These are phyloP conservation scores for Pampus argenteus DNA, from an alignment of 2,797 vertebrate genomes.

Conservation along the genomic window DNA sequence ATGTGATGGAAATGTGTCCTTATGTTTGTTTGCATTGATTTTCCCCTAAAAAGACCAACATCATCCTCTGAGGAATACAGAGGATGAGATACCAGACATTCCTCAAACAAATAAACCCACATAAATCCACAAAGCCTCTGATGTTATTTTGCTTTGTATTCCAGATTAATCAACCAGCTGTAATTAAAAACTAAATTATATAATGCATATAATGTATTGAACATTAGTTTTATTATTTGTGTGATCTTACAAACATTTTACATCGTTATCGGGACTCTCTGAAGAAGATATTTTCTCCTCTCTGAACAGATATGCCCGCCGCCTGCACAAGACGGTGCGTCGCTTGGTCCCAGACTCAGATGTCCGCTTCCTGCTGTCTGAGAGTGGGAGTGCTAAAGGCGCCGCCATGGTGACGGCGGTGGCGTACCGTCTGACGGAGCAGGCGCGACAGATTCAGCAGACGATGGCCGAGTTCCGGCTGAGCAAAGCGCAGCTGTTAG, in stretches of 20 bases:
- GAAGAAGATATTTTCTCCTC: neutral
- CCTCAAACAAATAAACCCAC: too few relatives aligned
- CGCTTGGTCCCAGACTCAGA: constrained; percentile 95
- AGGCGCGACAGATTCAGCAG: constrained; percentile 93
- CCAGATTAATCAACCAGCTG: neutral
- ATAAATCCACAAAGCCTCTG: too few relatives aligned
- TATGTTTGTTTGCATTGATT: neutral
- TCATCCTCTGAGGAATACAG: neutral
- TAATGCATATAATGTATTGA: too few relatives aligned
- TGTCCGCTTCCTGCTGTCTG: constrained; percentile 96
- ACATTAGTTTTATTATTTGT: too few relatives aligned
- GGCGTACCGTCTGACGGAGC: constrained; percentile 92
- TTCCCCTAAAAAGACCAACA: neutral
- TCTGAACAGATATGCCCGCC: constrained; percentile 89
- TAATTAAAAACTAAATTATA: too few relatives aligned
- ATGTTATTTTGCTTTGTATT: neutral
- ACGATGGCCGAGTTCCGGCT: constrained; percentile 92
- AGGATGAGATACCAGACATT: neutral
- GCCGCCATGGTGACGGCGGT: constrained; percentile 97
- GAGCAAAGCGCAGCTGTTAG: constrained; percentile 90
- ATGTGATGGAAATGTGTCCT: neutral
- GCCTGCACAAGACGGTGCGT: constrained; percentile 94
- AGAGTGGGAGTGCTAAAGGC: constrained; percentile 96
- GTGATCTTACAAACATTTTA: too few relatives aligned
- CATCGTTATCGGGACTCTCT: neutral